These are phyloP conservation scores for Fratercula arctica DNA, from an alignment of 2,797 vertebrate species.

Conservation along the genomic window DNA sequence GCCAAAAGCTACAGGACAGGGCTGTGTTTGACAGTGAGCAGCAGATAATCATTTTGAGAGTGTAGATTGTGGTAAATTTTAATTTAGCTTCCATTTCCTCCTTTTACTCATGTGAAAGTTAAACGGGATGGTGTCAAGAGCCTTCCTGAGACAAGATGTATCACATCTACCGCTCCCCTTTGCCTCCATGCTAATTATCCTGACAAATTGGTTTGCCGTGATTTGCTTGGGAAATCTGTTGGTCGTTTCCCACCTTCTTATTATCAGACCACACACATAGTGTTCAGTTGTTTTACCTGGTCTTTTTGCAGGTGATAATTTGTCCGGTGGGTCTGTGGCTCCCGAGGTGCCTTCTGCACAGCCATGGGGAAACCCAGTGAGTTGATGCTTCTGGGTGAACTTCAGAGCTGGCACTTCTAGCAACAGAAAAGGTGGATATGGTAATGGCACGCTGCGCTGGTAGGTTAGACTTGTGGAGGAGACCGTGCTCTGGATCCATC, in stretches of 20 bases:
- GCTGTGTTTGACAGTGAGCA: not conserved
- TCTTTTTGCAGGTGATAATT: not conserved
- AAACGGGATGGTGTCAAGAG: conserved; percentile 6
- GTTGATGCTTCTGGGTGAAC: not conserved
- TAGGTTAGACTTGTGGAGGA: not conserved
- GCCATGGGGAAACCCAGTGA: not conserved
- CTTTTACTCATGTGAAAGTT: not conserved
- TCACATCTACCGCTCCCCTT: not conserved
- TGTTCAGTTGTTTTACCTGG: not conserved
- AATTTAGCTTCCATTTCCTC: not conserved
- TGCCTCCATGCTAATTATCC: conserved; percentile 1
- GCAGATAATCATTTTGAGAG: not conserved
- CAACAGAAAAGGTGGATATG: not conserved
- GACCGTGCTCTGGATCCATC: not conserved
- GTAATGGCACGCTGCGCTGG: not conserved
- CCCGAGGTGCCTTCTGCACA: not conserved
- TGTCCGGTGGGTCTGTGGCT: not conserved
- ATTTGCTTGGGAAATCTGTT: conserved; percentile 3
- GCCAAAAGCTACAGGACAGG: not conserved
- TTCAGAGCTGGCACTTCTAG: not conserved
- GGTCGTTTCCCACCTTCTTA: not conserved
- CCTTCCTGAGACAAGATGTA: conserved; percentile 12
- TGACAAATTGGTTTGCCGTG: not conserved
- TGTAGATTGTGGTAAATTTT: not conserved
- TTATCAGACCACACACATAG: accelerated